Evolutionary conservation across 2,888 invertebrate genomes (phyloP).

Genomic region (Metalampra italica): DNA sequence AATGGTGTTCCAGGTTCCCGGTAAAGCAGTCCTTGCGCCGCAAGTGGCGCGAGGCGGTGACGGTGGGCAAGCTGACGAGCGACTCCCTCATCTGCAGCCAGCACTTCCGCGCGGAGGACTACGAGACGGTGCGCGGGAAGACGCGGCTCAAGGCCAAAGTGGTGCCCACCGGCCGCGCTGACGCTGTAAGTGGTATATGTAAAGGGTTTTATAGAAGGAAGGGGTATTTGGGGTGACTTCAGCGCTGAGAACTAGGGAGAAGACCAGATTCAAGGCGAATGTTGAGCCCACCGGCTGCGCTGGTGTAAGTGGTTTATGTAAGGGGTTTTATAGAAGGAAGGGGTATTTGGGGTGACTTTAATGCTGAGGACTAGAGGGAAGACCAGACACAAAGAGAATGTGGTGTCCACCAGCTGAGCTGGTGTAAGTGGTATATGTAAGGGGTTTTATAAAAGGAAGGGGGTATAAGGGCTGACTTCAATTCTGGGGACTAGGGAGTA

Average conservation of each 20-base stretch:
- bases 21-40: slow-evolving; percentile 38
- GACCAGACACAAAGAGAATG: too few relatives aligned
- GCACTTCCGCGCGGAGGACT: slow-evolving; percentile 47
- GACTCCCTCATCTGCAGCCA: slow-evolving; percentile 44
- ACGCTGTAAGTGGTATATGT: slow-evolving; percentile 17
- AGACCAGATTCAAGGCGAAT: slow-evolving; percentile 40
- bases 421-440: too few relatives aligned
- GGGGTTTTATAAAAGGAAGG: too few relatives aligned
- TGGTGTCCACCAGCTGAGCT: too few relatives aligned
- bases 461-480: too few relatives aligned
- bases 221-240: too few relatives aligned
- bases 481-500: slow-evolving; percentile 34
- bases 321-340: too few relatives aligned
- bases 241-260: slow-evolving; percentile 40
- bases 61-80: slow-evolving; percentile 21
- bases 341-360: too few relatives aligned
- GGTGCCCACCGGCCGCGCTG: slow-evolving; percentile 41
- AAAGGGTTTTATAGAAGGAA: too few relatives aligned
- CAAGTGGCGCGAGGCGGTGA: slow-evolving; percentile 48
- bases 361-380: too few relatives aligned
- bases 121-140: slow-evolving; percentile 42
- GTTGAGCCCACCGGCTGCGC: slow-evolving; percentile 45
- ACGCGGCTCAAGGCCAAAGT: slow-evolving; percentile 46
- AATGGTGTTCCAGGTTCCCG: slow-evolving; percentile 41
- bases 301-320: slow-evolving; percentile 19